phyloP scores from a whole-genome alignment of 2,888 invertebrate species.

The Cheilosia urbana region DNA sequence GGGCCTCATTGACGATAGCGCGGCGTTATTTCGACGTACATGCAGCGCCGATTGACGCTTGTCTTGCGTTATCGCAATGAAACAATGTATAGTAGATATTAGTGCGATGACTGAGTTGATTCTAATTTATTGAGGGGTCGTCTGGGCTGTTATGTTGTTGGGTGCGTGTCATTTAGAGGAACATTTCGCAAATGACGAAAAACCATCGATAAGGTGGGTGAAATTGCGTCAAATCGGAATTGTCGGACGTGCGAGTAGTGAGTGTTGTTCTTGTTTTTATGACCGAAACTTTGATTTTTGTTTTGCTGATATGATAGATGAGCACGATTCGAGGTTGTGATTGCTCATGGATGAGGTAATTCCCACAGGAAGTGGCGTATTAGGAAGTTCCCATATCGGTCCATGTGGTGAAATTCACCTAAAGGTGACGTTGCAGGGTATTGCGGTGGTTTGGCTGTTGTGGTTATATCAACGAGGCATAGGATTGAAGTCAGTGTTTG shows the following conservation, averaged over 20 bases:
- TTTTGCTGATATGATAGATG: slow-evolving; percentile 6
- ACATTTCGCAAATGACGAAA: slow-evolving; percentile 22
- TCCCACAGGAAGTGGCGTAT: slow-evolving; percentile 28
- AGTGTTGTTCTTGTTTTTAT: neutral
- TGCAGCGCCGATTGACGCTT: slow-evolving; percentile 35
- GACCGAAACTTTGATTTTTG: slow-evolving; percentile 37
- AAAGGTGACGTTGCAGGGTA: neutral
- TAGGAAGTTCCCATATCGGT: neutral
- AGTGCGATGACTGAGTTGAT: slow-evolving; percentile 13
- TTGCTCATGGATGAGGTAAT: slow-evolving; percentile 13
- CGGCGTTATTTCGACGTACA: neutral
- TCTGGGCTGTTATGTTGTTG: neutral
- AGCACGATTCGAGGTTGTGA: slow-evolving; percentile 43
- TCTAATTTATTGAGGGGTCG: slow-evolving; percentile 47
- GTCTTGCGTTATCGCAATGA: neutral
- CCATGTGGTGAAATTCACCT: neutral
- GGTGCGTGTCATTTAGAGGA: neutral
- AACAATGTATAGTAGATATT: neutral
- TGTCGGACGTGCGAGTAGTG: slow-evolving; percentile 10
- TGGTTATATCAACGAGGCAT: no score
- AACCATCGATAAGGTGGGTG: neutral
- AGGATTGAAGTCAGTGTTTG: no score
- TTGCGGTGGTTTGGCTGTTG: no score
- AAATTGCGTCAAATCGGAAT: slow-evolving; percentile 42
- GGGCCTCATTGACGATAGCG: neutral